Base-by-base conservation (phyloP, 2,888 invertebrate species). In the Athalia circularis region DNA sequence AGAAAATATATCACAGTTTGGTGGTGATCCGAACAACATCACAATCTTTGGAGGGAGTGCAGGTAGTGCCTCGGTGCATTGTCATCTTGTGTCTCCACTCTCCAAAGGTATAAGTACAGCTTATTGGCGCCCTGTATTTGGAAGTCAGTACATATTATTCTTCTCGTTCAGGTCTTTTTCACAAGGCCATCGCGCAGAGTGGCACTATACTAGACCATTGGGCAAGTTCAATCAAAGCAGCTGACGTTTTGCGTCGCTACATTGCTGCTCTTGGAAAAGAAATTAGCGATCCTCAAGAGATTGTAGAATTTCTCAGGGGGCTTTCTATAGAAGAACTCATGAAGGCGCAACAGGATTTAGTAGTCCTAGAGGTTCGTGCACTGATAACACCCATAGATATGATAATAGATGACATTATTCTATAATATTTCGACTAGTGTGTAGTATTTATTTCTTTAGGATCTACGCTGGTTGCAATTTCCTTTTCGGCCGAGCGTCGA, bases 31-130 rank as follows among this genome's bases (percentile, higher is more conserved):
- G 0, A 68, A 80, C 0, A 88, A 88, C n/a, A 81, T 88, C 0
- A 88, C 88, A 5, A 78, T 87, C 77, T 85, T 85, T 47, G 88
- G 87, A 2, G 75, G 74, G 7, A 88, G 88, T 68, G 84, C 86
- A 0, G 88, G 88, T 7, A 81, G 74, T 6, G 59, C 62, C 4
- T 74, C 81, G 0, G 79, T 80, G 13, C 85, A 88, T 62, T 79
- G 65, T 9, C 81, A 86, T n/a, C 61, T 81, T 2, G 2, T 87
- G n/a, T 86, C 88, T 0, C 83, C 87, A 0, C 45, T 83, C 47
- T 79, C 87, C 0, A 82, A 84, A 84, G 87, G 88, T 88, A 70
- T 45, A 7, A 45, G 29, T 45, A 48, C 5, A 7, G 43, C 65
- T 5, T 11, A 11, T 7, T 3, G 29, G 0, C 29, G 29, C 29